Percentiles rank a stretch among this genome's conserved stretches.
Conservation (phyloP, 1,140 invertebrate genomes). For the Drosophila mojavensis region DNA sequence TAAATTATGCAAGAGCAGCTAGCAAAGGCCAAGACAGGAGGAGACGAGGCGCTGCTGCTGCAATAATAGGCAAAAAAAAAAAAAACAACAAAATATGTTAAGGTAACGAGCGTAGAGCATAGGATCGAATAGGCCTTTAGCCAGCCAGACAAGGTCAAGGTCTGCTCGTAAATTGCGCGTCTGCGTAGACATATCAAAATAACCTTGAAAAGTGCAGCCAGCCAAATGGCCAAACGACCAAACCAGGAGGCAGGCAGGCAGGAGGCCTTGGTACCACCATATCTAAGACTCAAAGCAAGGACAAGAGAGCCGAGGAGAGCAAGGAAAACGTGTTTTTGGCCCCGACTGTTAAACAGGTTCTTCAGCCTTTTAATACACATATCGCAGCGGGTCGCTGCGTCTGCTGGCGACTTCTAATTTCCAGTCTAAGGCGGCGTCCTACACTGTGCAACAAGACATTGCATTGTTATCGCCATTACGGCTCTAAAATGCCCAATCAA, state of each 20-base stretch:
- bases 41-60: slow-evolving; percentile 7
- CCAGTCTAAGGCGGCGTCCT: background rate
- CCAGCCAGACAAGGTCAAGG: slow-evolving; percentile 37
- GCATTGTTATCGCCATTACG: background rate
- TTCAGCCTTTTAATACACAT: background rate
- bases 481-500: too few relatives aligned
- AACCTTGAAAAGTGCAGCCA: slow-evolving; percentile 40
- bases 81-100: background rate
- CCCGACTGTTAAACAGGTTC: slow-evolving; percentile 24
- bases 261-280: background rate
- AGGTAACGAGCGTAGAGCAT: slow-evolving; percentile 10
- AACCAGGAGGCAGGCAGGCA: slow-evolving; percentile 2
- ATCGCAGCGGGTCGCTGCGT: background rate
- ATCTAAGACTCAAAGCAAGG: slow-evolving; percentile 29
- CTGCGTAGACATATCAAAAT: slow-evolving; percentile 17
- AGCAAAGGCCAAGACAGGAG: slow-evolving; percentile 33
- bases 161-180: slow-evolving; percentile 40
- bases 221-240: background rate
- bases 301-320: background rate
- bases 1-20: slow-evolving; percentile 75
- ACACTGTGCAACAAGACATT: slow-evolving; percentile 8
- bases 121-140: slow-evolving; percentile 21
- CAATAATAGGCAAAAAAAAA: slow-evolving; percentile 34
- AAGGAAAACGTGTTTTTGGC: slow-evolving; percentile 9
- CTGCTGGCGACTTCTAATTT: slow-evolving; percentile 27